A percentile compares a stretch with the other conserved stretches of the same genome.
These are phyloP conservation scores for Thalassoma bifasciatum DNA, from an alignment of 2,113 vertebrate species.

Conservation along the genomic window DNA sequence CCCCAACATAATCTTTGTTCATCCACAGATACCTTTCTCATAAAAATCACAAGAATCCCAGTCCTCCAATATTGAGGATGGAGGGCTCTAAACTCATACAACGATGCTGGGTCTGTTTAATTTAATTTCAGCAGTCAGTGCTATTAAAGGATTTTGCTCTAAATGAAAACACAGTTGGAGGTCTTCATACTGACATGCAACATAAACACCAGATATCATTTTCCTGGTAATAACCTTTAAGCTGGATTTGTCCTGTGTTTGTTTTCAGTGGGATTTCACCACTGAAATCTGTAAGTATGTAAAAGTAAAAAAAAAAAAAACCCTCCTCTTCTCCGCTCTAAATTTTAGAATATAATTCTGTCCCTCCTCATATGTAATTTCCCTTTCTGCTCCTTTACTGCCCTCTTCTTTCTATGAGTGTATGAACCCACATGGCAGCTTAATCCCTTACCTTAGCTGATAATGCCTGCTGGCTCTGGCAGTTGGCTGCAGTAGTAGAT, in stretches of 20 bases:
- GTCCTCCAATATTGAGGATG: conserved; percentile 22
- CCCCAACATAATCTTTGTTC: conserved; percentile 35
- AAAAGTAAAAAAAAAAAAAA: conserved; percentile 18
- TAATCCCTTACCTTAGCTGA: conserved; percentile 65
- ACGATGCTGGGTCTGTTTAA: conserved; percentile 17
- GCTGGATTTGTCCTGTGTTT: neutral
- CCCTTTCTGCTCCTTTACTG: neutral
- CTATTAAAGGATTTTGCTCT: conserved; percentile 50
- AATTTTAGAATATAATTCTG: neutral
- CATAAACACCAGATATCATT: conserved; percentile 22
- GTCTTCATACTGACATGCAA: conserved; percentile 9
- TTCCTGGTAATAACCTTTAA: conserved; percentile 18
- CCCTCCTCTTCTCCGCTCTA: conserved; percentile 13
- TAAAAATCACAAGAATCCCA: conserved; percentile 10
- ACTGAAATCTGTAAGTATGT: neutral
- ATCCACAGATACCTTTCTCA: conserved; percentile 41
- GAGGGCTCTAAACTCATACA: conserved; percentile 10
- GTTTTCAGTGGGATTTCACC: conserved; percentile 16
- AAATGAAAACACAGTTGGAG: conserved; percentile 54
- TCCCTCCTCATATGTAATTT: neutral
- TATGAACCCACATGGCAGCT: conserved; percentile 32
- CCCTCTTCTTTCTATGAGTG: conserved; percentile 9
- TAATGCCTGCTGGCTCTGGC: conserved; percentile 56
- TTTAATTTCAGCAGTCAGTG: conserved; percentile 25
- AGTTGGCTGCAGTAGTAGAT: conserved; percentile 35